phyloP scores from a whole-genome alignment of 2,888 invertebrate genomes.

The Eristalinus aeneus region DNA sequence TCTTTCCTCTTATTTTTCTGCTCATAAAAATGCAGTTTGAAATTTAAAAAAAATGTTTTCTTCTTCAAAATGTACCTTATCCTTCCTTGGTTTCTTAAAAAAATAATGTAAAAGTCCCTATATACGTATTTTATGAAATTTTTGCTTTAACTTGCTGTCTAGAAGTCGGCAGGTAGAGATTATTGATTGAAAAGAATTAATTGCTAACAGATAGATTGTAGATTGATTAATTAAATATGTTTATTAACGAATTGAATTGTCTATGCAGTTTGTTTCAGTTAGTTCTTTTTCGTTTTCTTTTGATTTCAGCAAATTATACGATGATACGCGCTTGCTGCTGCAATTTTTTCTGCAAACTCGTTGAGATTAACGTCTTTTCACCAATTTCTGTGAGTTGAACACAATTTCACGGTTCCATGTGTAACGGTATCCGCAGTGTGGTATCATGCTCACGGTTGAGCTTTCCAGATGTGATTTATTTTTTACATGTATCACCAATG shows the following conservation, averaged over 20 bases:
- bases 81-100: constrained; percentile 12
- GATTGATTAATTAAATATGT: background rate
- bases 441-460: constrained; percentile 81
- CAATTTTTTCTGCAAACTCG: constrained; percentile 67
- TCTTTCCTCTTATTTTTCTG: constrained; percentile 26
- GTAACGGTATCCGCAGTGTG: constrained; percentile 90
- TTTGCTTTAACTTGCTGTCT: background rate
- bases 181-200: background rate
- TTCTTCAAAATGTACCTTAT: background rate
- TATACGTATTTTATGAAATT: background rate
- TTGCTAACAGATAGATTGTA: background rate
- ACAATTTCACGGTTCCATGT: constrained; percentile 96
- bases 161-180: background rate
- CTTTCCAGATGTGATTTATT: constrained; percentile 71
- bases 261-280: background rate
- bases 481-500: constrained; percentile 67
- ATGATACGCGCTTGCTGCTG: constrained; percentile 64
- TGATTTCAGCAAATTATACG: background rate
- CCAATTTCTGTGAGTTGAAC: constrained; percentile 95
- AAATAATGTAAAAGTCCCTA: background rate
- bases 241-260: background rate
- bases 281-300: background rate
- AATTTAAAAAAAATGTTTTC: background rate
- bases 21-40: background rate
- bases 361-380: constrained; percentile 91